A percentile compares a stretch with the other conserved stretches of the same genome.
phyloP scores from a whole-genome alignment of 2,888 invertebrate genomes.

The Synergus gifuensis region DNA sequence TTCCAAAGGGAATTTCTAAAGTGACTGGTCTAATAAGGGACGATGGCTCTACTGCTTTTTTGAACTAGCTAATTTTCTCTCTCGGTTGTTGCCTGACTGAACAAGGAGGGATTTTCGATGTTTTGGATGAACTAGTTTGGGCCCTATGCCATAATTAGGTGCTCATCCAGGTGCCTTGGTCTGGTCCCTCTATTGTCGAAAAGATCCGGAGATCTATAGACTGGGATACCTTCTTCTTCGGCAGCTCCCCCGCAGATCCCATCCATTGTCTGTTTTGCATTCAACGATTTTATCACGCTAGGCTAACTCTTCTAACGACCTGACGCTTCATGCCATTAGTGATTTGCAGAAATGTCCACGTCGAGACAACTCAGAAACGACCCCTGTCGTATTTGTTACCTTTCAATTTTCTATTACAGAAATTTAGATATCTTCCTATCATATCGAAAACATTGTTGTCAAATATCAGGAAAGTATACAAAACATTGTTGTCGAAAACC shows the following conservation, averaged over 20 bases:
- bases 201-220: slow-evolving; percentile 38
- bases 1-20: neutral
- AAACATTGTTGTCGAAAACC: too few relatives aligned
- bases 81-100: neutral
- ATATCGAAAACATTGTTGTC: too few relatives aligned
- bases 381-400: neutral
- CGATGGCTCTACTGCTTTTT: neutral
- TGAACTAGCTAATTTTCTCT: neutral
- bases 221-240: slow-evolving; percentile 42
- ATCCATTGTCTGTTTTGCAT: slow-evolving; percentile 70
- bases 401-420: neutral
- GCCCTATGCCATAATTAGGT: slow-evolving; percentile 60
- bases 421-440: too few relatives aligned
- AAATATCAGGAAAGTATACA: too few relatives aligned
- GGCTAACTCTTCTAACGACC: slow-evolving; percentile 71
- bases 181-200: slow-evolving; percentile 46
- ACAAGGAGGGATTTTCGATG: neutral
- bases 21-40: neutral
- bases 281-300: slow-evolving; percentile 71
- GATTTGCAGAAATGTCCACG: slow-evolving; percentile 65
- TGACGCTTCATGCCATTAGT: slow-evolving; percentile 66
- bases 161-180: slow-evolving; percentile 61
- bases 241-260: slow-evolving; percentile 49
- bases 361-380: slow-evolving; percentile 35
- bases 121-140: slow-evolving; percentile 10